Conservation (phyloP, 1,140 invertebrate species). For the Campodea augens region DNA sequence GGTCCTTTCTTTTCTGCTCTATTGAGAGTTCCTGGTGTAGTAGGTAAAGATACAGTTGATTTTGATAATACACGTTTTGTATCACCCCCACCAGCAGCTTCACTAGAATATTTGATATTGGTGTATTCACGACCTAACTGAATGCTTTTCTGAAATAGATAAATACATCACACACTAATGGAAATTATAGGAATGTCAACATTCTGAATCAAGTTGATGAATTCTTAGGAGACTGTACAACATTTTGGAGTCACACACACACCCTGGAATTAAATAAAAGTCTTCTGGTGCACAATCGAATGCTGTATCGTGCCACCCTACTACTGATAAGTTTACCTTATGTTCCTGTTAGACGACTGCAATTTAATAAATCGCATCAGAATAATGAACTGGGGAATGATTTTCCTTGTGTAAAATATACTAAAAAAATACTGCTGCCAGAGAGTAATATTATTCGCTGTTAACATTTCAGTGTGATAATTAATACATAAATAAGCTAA, state of each 20-base stretch:
- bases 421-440: too few relatives aligned
- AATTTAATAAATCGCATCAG: too few relatives aligned
- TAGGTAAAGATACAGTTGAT: conserved; percentile 18
- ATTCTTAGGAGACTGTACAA: not conserved
- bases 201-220: not conserved
- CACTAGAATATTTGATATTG: conserved; percentile 50
- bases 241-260: not conserved
- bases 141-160: conserved; percentile 41
- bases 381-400: too few relatives aligned
- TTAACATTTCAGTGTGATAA: too few relatives aligned
- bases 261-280: not conserved
- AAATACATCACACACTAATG: too few relatives aligned
- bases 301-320: too few relatives aligned
- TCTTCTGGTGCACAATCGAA: not conserved
- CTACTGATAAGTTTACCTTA: too few relatives aligned
- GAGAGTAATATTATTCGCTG: too few relatives aligned
- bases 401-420: too few relatives aligned
- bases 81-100: conserved; percentile 17
- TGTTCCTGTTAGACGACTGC: too few relatives aligned
- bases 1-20: conserved; percentile 11
- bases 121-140: conserved; percentile 75
- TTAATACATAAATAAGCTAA: too few relatives aligned
- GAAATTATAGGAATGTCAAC: too few relatives aligned
- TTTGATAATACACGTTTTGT: conserved; percentile 11
- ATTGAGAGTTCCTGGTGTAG: conserved; percentile 13